A percentile compares a stretch with the other conserved stretches of the same genome.
Evolutionary conservation across 2,113 vertebrate species (phyloP).

Genomic region (Chloropsis cyanopogon): DNA sequence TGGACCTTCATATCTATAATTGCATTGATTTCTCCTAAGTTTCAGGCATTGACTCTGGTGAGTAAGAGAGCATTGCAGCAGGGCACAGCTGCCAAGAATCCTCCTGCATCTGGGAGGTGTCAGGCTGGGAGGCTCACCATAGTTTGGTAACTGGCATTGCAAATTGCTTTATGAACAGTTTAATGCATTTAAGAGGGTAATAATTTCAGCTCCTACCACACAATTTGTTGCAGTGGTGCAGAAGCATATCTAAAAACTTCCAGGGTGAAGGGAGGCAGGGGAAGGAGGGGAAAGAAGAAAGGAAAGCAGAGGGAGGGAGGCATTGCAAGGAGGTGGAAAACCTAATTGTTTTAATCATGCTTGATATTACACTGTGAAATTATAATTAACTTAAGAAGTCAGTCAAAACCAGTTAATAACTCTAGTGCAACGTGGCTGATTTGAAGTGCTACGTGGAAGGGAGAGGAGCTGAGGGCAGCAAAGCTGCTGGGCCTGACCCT

Average conservation of each 20-base stretch:
- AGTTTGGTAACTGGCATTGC: conserved; percentile 47
- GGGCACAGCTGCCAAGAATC: conserved; percentile 24
- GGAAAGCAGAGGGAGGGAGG: not conserved
- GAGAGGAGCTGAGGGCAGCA: not conserved
- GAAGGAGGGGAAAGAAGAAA: not conserved
- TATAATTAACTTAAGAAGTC: conserved; percentile 65
- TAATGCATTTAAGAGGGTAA: conserved; percentile 61
- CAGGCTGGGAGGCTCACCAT: not conserved
- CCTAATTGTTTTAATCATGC: conserved; percentile 65
- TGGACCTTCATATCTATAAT: conserved; percentile 61
- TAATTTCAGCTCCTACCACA: conserved; percentile 43
- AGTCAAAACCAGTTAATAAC: conserved; percentile 62
- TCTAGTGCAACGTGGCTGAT: not conserved
- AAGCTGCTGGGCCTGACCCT: not conserved
- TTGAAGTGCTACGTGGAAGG: not conserved
- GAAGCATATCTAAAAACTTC: conserved; percentile 52
- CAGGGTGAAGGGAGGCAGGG: not conserved
- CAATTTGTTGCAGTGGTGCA: conserved; percentile 48
- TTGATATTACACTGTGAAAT: conserved; percentile 64
- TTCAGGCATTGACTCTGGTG: conserved; percentile 16
- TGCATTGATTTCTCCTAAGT: conserved; percentile 64
- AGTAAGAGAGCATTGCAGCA: conserved; percentile 35
- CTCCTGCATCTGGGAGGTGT: conserved; percentile 45
- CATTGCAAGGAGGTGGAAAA: not conserved
- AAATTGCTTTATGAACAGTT: conserved; percentile 66